These are phyloP conservation scores for Lophius americanus DNA, from an alignment of 2,797 vertebrate species.

Conservation along the genomic window DNA sequence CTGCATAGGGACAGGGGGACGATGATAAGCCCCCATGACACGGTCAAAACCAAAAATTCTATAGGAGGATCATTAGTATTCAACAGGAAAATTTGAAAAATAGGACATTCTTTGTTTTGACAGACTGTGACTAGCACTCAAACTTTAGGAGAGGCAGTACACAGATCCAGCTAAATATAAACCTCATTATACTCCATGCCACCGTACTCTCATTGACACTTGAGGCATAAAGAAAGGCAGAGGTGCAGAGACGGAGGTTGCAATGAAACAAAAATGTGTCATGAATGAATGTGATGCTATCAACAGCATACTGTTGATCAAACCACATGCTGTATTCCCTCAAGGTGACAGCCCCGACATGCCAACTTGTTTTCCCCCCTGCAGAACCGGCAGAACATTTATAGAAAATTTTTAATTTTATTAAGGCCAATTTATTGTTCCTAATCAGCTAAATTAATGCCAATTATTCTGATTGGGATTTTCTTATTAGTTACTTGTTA, in stretches of 20 bases:
- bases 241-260: slow-evolving; percentile 58
- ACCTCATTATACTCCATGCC: slow-evolving; percentile 66
- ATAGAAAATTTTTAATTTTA: slow-evolving; percentile 6
- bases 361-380: slow-evolving; percentile 1
- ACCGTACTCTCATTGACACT: slow-evolving; percentile 64
- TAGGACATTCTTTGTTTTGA: slow-evolving; percentile 68
- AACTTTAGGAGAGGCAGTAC: slow-evolving; percentile 54
- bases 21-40: slow-evolving; percentile 44
- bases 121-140: slow-evolving; percentile 58
- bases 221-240: slow-evolving; percentile 65
- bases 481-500: too few relatives aligned
- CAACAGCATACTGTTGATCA: slow-evolving; percentile 52
- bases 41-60: slow-evolving; percentile 27
- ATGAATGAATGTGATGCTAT: slow-evolving; percentile 63
- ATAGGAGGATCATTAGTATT: slow-evolving; percentile 54
- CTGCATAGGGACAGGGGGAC: slow-evolving; percentile 12
- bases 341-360: slow-evolving; percentile 40
- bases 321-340: slow-evolving; percentile 44
- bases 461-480: too few relatives aligned
- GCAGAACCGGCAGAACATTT: slow-evolving; percentile 24
- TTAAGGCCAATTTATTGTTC: not conserved
- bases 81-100: slow-evolving; percentile 48
- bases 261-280: slow-evolving; percentile 67
- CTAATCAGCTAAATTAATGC: not conserved
- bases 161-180: slow-evolving; percentile 71